Conservation (phyloP, 2,113 vertebrate species). For the Rattus rattus region DNA sequence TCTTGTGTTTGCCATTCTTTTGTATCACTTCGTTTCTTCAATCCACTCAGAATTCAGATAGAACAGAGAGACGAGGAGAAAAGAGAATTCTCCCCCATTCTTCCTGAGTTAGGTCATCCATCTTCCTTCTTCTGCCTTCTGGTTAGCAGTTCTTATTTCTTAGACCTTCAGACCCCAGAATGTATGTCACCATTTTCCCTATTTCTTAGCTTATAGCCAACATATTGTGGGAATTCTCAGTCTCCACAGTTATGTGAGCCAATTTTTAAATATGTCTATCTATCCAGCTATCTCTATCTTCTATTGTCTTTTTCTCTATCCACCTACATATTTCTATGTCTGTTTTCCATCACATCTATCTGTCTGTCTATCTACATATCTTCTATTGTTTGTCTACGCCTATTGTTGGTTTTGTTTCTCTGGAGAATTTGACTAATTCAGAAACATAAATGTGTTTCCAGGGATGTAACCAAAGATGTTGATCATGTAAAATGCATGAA, state of each 20-base stretch:
- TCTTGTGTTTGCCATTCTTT: background rate
- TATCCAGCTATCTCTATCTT: background rate
- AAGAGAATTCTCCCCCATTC: background rate
- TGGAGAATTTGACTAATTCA: background rate
- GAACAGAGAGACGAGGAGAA: background rate
- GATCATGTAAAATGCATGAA: constrained; percentile 38
- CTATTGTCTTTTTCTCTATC: background rate
- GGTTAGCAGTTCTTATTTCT: background rate
- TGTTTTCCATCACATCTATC: background rate
- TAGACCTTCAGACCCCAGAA: background rate
- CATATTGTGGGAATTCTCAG: background rate
- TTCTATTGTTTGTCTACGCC: background rate
- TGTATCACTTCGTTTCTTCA: background rate
- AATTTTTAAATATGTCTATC: background rate
- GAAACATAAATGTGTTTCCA: background rate
- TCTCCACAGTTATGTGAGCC: background rate
- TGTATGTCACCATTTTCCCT: background rate
- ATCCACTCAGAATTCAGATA: too few species aligned
- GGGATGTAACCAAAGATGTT: background rate
- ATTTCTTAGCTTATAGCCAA: background rate
- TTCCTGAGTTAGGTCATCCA: background rate
- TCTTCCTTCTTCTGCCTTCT: background rate
- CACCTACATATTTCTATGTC: background rate
- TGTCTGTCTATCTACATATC: background rate
- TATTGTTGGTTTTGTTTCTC: background rate